Evolutionary conservation across 2,113 vertebrate species (phyloP).

Genomic region (Papio anubis): DNA sequence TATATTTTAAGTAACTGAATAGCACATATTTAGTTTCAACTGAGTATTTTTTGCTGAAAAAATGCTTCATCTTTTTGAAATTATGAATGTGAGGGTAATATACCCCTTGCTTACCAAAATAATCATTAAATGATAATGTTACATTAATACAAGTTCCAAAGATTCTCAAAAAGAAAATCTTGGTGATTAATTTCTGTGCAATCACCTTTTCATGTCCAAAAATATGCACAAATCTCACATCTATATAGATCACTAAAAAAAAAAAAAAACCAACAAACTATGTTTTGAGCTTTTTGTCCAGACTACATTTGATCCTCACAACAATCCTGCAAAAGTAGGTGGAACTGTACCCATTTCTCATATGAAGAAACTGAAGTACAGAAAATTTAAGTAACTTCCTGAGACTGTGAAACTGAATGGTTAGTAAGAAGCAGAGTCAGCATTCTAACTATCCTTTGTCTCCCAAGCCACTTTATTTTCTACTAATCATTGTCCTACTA

Average conservation of each 20-base stretch:
- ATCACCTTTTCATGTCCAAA: not conserved
- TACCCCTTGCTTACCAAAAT: not conserved
- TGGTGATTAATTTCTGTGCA: not conserved
- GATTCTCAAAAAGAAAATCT: not conserved
- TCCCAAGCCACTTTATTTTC: not conserved
- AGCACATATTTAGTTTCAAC: not conserved
- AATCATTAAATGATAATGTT: not conserved
- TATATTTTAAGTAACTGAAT: not conserved
- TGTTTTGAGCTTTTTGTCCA: not conserved
- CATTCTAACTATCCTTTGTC: not conserved
- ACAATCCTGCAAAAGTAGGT: not conserved
- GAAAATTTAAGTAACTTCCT: not conserved
- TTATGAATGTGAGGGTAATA: not conserved
- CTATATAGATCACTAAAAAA: not conserved
- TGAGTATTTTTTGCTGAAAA: not conserved
- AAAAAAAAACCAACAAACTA: not conserved
- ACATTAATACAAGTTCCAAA: not conserved
- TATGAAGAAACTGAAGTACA: slow-evolving; percentile 14
- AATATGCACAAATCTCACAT: not conserved
- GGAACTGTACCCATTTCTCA: slow-evolving; percentile 1
- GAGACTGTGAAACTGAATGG: no score
- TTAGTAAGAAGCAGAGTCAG: not conserved
- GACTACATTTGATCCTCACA: not conserved
- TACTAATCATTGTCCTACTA: not conserved
- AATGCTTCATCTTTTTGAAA: not conserved